Evolutionary conservation across 2,797 vertebrate genomes (phyloP), one percentile per base, ranked within the genome.

Genomic region (Bovichtus variegatus): DNA sequence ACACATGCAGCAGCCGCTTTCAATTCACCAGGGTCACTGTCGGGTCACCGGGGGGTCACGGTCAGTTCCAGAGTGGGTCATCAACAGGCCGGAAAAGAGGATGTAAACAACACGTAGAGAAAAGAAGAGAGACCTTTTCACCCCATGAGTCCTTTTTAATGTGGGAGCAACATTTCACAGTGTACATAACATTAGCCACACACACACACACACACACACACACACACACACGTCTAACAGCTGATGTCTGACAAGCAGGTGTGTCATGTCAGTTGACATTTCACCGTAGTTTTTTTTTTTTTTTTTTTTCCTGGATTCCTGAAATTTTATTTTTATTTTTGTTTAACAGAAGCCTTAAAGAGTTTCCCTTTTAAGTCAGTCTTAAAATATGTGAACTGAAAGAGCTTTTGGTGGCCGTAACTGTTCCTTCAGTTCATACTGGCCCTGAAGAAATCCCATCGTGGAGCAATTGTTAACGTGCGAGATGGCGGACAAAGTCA

Each of bases 41-140:
- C 12, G 6, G 85, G 74, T 85, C 77, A 44, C 9, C 1, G 60
- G 19, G 2, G 59, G 80, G 83, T 80, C 81, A 49, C 0, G 4
- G 23, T 29, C 44, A 38, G 76, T 41, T 78, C 60, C 64, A 74
- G 49, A 66, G 54, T 0, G 54, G 81, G 80, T 78, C 78, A 44
- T 41, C 58, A 34, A n/a, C 70, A 16, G 60, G 59, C 64, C 46
- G 83, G 87, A 87, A 88, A 74, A 1, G 19, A 73, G 72, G 60
- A 82, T 47, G 80, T 85, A 89, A 92, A 91, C 86, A 88, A 71
- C 54, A 15, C 21, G 12, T 54, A 50, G 27, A 23, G 13, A 49
- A 12, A 64, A 25, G n/a, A 58, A 66, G 29, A 18, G 25, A 60
- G 71, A 73, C 47, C 68, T 64, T 66, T 77, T 25, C 40, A 55